These are phyloP conservation scores for Oreotragus oreotragus DNA, from an alignment of 2,113 vertebrate genomes.

Conservation along the genomic window DNA sequence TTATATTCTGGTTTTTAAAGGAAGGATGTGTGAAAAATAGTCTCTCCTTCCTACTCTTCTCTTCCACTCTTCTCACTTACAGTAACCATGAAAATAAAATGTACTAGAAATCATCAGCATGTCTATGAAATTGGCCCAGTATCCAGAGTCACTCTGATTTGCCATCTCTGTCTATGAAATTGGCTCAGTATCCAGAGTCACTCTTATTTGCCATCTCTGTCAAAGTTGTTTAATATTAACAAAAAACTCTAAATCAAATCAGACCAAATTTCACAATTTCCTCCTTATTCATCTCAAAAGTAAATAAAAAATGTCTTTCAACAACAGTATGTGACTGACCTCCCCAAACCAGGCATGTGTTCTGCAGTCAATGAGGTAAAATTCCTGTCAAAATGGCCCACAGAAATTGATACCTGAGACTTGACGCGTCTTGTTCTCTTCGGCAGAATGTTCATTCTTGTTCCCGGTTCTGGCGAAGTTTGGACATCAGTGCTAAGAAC, in stretches of 20 bases:
- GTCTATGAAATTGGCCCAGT: not conserved
- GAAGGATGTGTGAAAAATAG: not conserved
- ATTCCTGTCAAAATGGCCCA: not conserved
- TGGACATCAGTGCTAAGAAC: slow-evolving; percentile 80
- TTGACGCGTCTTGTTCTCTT: slow-evolving; percentile 86
- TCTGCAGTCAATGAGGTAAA: not conserved
- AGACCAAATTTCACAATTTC: not conserved
- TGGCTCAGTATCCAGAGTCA: not conserved
- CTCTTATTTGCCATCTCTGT: not conserved
- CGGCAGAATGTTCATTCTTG: slow-evolving; percentile 80
- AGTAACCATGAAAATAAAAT: slow-evolving; percentile 26
- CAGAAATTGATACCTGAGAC: slow-evolving; percentile 79
- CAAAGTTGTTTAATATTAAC: slow-evolving; percentile 14
- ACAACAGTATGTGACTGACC: not conserved
- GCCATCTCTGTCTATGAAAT: not conserved
- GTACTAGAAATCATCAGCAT: not conserved
- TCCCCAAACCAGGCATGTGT: slow-evolving; percentile 17
- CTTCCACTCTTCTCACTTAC: not conserved
- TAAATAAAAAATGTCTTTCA: not conserved
- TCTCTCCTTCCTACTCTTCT: not conserved
- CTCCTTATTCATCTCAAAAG: not conserved
- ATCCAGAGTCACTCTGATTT: not conserved
- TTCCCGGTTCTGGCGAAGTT: slow-evolving; percentile 78
- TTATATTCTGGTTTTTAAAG: not conserved
- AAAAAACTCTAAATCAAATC: not conserved